Percentiles rank a stretch among this genome's conserved stretches.
Evolutionary conservation across 2,797 vertebrate species (phyloP).

Genomic region (Alauda arvensis): DNA sequence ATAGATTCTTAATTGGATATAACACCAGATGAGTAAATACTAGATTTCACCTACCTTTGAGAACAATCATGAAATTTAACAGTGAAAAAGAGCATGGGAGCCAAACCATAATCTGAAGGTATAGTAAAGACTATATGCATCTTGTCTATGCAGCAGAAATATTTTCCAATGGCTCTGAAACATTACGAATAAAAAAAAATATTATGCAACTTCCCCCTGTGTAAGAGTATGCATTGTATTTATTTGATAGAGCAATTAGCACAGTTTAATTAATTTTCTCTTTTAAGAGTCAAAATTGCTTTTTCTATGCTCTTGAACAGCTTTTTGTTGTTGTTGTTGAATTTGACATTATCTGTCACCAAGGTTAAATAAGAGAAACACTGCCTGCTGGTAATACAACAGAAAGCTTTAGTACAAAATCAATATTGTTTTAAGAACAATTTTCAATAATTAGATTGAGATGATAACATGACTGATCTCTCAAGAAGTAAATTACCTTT

Average conservation of each 20-base stretch:
- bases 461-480: slow-evolving; percentile 49
- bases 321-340: neutral
- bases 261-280: slow-evolving; percentile 11
- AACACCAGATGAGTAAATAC: neutral
- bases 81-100: neutral
- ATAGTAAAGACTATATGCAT: neutral
- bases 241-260: slow-evolving; percentile 19
- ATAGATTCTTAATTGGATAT: neutral
- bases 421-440: slow-evolving; percentile 73
- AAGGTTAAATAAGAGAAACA: slow-evolving; percentile 49
- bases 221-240: neutral
- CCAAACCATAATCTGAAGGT: neutral
- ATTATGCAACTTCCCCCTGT: neutral
- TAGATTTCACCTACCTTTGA: neutral
- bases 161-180: neutral
- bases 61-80: neutral
- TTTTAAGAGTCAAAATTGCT: neutral
- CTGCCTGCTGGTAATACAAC: slow-evolving; percentile 44
- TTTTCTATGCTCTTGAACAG: neutral
- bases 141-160: neutral
- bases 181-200: neutral
- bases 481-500: slow-evolving; percentile 50
- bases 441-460: slow-evolving; percentile 68
- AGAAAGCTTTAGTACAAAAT: slow-evolving; percentile 67
- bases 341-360: slow-evolving; percentile 37